phyloP scores from a whole-genome alignment of 1,140 invertebrate species.

The Euborellia annulipes region DNA sequence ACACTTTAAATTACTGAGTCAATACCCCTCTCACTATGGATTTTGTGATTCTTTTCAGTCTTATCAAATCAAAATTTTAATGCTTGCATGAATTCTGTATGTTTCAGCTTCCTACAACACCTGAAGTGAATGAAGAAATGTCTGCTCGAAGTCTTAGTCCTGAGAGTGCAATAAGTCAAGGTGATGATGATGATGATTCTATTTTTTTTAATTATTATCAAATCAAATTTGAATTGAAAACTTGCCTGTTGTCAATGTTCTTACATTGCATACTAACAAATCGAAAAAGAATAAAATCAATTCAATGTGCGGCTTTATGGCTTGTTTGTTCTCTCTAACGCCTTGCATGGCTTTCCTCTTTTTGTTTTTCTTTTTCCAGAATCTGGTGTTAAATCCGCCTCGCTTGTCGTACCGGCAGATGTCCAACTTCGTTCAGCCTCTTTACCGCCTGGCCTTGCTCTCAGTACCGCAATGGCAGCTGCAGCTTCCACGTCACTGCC shows the following conservation, averaged over 20 bases:
- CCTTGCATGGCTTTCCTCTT: neutral
- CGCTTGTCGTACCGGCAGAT: too few relatives aligned
- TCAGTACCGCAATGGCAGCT: constrained; percentile 11
- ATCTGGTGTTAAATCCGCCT: neutral
- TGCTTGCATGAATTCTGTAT: too few relatives aligned
- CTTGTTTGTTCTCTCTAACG: neutral
- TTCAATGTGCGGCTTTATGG: neutral
- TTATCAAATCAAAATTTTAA: too few relatives aligned
- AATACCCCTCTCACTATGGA: too few relatives aligned
- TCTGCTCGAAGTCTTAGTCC: constrained; percentile 39
- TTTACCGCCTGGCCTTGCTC: constrained; percentile 40
- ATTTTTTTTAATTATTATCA: neutral
- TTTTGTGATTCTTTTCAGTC: too few relatives aligned
- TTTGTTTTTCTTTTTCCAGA: neutral
- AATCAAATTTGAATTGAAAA: too few relatives aligned
- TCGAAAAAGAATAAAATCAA: too few relatives aligned
- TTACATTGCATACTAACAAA: too few relatives aligned
- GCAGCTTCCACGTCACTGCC: too few relatives aligned
- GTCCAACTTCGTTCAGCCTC: constrained; percentile 40
- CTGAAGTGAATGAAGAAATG: constrained; percentile 53
- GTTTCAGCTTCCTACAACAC: constrained; percentile 40
- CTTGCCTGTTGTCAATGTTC: too few relatives aligned
- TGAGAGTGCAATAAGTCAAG: constrained; percentile 27
- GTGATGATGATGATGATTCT: constrained; percentile 10
- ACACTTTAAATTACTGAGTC: too few relatives aligned